Evolutionary conservation across 2,797 vertebrate genomes (phyloP).

Genomic region (Coilia nasus): DNA sequence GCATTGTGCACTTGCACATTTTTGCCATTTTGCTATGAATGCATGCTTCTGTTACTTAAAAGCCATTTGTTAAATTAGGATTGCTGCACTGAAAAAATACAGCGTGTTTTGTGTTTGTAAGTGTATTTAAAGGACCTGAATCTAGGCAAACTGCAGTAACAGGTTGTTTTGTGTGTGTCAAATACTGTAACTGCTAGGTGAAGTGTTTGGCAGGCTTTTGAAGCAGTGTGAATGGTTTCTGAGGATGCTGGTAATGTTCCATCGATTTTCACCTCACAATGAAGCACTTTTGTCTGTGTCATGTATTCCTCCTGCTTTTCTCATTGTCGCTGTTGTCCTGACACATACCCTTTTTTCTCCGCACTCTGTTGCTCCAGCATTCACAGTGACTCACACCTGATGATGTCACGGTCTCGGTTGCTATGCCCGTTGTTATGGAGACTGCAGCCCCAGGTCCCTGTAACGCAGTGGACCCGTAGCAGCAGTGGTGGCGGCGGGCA

Average conservation of each 20-base stretch:
- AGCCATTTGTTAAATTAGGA: background rate
- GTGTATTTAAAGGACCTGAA: background rate
- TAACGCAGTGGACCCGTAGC: background rate
- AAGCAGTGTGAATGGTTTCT: background rate
- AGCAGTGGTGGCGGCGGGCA: slow-evolving; percentile 28
- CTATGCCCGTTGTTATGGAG: slow-evolving; percentile 69
- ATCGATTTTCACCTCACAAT: background rate
- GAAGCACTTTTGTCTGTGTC: background rate
- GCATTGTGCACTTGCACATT: background rate
- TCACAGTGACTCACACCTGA: slow-evolving; percentile 68
- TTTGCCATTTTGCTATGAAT: background rate
- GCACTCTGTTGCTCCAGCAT: slow-evolving; percentile 49
- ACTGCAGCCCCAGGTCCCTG: slow-evolving; percentile 58
- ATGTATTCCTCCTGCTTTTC: too few species aligned
- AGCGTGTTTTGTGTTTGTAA: background rate
- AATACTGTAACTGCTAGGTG: background rate
- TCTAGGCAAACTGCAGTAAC: background rate
- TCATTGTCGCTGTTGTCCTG: background rate
- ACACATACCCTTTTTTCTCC: background rate
- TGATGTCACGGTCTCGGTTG: slow-evolving; percentile 72
- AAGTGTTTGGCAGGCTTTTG: background rate
- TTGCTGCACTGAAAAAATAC: background rate
- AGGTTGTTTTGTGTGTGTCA: background rate
- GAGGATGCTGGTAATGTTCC: background rate
- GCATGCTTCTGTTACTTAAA: background rate